phyloP scores from a whole-genome alignment of 2,888 invertebrate genomes.

The Chrysolina oricalcia region DNA sequence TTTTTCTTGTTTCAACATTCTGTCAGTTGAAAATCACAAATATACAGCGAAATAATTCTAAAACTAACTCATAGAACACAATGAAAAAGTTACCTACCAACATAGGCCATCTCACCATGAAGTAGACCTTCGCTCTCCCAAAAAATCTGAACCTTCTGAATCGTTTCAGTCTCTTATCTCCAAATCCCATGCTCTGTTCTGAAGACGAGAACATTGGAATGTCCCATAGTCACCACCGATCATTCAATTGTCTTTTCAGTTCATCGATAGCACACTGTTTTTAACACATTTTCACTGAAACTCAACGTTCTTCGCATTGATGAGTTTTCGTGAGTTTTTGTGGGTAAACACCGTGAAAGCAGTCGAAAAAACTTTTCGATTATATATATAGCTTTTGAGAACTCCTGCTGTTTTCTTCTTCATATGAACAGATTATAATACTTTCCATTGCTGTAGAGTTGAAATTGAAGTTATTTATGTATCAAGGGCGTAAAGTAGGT shows the following conservation, averaged over 20 bases:
- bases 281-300: neutral
- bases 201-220: constrained; percentile 3
- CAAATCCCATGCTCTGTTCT: constrained; percentile 69
- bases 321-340: too few relatives aligned
- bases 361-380: too few relatives aligned
- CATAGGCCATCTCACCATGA: constrained; percentile 77
- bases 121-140: constrained; percentile 77
- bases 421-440: too few relatives aligned
- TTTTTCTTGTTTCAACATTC: neutral
- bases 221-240: constrained; percentile 40
- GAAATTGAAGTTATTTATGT: too few relatives aligned
- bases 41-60: neutral
- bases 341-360: too few relatives aligned
- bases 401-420: too few relatives aligned
- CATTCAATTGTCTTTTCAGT: neutral
- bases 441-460: too few relatives aligned
- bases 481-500: too few relatives aligned
- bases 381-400: too few relatives aligned
- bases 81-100: constrained; percentile 69
- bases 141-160: constrained; percentile 76
- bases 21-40: too few relatives aligned
- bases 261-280: too few relatives aligned
- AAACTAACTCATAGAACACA: neutral
- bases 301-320: too few relatives aligned
- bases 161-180: constrained; percentile 75